These are phyloP conservation scores for Prorops nasuta DNA, from an alignment of 1,140 invertebrate genomes.

Conservation along the genomic window DNA sequence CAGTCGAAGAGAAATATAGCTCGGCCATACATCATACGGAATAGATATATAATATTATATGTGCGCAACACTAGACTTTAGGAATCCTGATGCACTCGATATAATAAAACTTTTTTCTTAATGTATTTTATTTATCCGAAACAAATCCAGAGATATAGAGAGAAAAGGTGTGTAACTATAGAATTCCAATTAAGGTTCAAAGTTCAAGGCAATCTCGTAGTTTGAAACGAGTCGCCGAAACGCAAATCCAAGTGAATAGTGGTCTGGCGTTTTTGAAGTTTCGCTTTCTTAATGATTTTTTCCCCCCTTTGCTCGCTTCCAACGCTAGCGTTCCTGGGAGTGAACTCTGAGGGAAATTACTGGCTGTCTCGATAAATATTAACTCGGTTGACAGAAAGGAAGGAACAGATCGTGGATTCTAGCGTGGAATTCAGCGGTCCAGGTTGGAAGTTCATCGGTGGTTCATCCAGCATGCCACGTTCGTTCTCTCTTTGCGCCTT, in stretches of 20 bases:
- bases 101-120: not conserved
- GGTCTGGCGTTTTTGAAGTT: not conserved
- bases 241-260: not conserved
- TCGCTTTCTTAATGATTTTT: slow-evolving; percentile 1
- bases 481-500: not conserved
- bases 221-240: not conserved
- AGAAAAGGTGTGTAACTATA: too few relatives aligned
- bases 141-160: not conserved
- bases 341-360: slow-evolving; percentile 25
- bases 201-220: not conserved
- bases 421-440: slow-evolving; percentile 14
- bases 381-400: slow-evolving; percentile 27
- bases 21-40: slow-evolving; percentile 16
- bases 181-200: not conserved
- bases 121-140: not conserved
- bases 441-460: slow-evolving; percentile 1
- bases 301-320: not conserved
- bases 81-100: not conserved
- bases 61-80: slow-evolving; percentile 10
- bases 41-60: slow-evolving; percentile 16
- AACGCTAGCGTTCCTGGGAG: not conserved
- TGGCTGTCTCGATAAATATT: slow-evolving; percentile 34
- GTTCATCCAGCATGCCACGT: not conserved
- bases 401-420: slow-evolving; percentile 23
- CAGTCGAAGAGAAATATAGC: slow-evolving; percentile 17